Percentiles rank a stretch among this genome's conserved stretches.
phyloP scores from a whole-genome alignment of 2,797 vertebrate genomes.

The Kryptolebias ocellatus region DNA sequence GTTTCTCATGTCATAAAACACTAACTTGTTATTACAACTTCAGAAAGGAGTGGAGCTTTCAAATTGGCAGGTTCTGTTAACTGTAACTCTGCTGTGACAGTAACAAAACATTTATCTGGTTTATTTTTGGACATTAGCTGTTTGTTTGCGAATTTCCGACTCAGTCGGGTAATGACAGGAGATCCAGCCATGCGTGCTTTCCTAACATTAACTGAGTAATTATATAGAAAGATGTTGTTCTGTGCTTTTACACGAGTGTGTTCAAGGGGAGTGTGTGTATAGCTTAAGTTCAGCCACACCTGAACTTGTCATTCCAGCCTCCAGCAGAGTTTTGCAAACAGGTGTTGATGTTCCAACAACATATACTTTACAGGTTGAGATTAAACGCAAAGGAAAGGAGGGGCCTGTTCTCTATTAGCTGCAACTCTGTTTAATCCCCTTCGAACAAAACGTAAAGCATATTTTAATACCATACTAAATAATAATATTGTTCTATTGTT shows the following conservation, averaged over 20 bases:
- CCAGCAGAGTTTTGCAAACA: slow-evolving; percentile 48
- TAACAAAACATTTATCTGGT: slow-evolving; percentile 12
- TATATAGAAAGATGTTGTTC: slow-evolving; percentile 13
- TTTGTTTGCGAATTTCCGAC: slow-evolving; percentile 4
- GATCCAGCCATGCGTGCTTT: slow-evolving; percentile 17
- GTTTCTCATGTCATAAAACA: background rate
- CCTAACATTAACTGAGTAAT: slow-evolving; percentile 28
- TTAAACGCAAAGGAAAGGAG: slow-evolving; percentile 21
- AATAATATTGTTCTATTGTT: slow-evolving; percentile 1
- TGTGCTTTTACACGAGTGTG: background rate
- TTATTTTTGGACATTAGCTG: slow-evolving; percentile 14
- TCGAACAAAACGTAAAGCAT: slow-evolving; percentile 16
- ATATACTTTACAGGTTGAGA: slow-evolving; percentile 31
- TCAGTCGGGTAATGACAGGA: slow-evolving; percentile 43
- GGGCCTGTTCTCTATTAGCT: slow-evolving; percentile 18
- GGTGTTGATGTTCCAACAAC: slow-evolving; percentile 53
- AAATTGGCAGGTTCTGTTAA: slow-evolving; percentile 33
- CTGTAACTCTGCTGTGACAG: background rate
- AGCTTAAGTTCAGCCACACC: slow-evolving; percentile 46
- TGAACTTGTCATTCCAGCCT: slow-evolving; percentile 43
- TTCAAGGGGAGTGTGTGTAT: slow-evolving; percentile 3
- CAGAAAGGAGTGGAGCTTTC: background rate
- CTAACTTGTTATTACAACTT: slow-evolving; percentile 31
- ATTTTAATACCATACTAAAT: slow-evolving; percentile 1
- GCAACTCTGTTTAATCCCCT: slow-evolving; percentile 14